Percentiles rank a stretch among this genome's conserved stretches.
Conservation (phyloP, 2,888 invertebrate species). For the Antitype chi region DNA sequence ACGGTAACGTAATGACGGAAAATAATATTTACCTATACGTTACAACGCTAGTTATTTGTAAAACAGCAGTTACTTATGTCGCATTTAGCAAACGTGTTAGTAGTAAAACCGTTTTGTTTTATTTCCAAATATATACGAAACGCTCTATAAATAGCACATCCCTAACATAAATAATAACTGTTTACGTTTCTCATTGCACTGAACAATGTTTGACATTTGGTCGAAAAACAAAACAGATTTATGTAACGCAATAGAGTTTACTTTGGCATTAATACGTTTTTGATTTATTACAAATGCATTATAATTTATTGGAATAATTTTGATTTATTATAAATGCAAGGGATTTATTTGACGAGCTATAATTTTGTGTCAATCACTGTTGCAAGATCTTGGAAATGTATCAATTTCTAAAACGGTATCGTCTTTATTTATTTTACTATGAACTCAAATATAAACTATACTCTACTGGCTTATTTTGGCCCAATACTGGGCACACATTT, state of each 20-base stretch:
- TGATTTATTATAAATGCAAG: constrained; percentile 52
- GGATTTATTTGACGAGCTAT: constrained; percentile 32
- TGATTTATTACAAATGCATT: constrained; percentile 63
- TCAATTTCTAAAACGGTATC: constrained; percentile 34
- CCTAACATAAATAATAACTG: constrained; percentile 69
- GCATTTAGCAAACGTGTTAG: constrained; percentile 46
- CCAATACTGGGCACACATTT: neutral
- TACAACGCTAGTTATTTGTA: constrained; percentile 37
- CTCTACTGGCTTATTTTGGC: neutral
- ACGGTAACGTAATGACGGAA: constrained; percentile 3
- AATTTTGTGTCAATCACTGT: constrained; percentile 30
- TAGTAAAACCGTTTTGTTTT: constrained; percentile 61
- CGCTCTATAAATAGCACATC: constrained; percentile 62
- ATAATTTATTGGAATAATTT: constrained; percentile 52
- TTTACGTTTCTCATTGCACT: constrained; percentile 67
- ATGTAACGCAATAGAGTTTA: constrained; percentile 54
- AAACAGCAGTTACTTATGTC: constrained; percentile 41
- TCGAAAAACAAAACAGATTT: constrained; percentile 64
- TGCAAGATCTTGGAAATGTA: constrained; percentile 33
- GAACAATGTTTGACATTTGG: constrained; percentile 68
- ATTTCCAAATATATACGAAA: constrained; percentile 59
- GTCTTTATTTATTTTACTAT: constrained; percentile 19
- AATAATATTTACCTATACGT: constrained; percentile 36
- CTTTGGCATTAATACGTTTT: constrained; percentile 44
- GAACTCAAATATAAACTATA: constrained; percentile 5